Evolutionary conservation across 64 coral and sea anemone genomes (phyloP).

Genomic region (Cladopsammia gracilis): DNA sequence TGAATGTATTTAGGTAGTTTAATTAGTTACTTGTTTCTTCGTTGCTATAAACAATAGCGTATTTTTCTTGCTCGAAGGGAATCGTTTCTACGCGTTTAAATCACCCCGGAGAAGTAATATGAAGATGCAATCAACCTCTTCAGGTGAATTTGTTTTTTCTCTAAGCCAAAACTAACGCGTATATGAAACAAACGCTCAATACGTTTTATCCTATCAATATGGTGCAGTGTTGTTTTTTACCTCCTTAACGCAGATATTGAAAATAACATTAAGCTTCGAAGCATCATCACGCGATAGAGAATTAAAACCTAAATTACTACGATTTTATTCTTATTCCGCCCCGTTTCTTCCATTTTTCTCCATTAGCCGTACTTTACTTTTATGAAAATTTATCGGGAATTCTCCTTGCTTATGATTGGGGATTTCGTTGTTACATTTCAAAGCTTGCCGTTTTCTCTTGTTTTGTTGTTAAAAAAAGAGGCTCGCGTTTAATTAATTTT

Average conservation of each 20-base stretch:
- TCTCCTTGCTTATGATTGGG: neutral
- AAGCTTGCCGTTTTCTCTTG: neutral
- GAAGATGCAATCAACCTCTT: neutral
- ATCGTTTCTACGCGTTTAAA: neutral
- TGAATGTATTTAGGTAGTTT: neutral
- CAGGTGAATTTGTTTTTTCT: neutral
- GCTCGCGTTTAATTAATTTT: slow-evolving; percentile 23
- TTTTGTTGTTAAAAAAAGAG: neutral
- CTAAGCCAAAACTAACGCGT: no score
- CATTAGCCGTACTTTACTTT: neutral
- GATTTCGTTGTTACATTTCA: neutral
- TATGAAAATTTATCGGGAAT: neutral
- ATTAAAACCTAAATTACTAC: neutral
- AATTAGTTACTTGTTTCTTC: neutral
- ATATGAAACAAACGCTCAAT: neutral
- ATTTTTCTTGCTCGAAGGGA: neutral
- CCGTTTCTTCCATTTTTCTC: neutral
- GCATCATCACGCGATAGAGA: neutral
- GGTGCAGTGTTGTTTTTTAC: neutral
- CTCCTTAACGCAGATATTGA: neutral
- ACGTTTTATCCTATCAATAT: neutral
- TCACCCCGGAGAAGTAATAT: neutral
- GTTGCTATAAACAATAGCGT: neutral
- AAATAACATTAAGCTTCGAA: neutral
- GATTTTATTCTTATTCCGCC: neutral